These are phyloP conservation scores for Noturus placidus DNA, from an alignment of 2,113 vertebrate genomes.

Conservation along the genomic window DNA sequence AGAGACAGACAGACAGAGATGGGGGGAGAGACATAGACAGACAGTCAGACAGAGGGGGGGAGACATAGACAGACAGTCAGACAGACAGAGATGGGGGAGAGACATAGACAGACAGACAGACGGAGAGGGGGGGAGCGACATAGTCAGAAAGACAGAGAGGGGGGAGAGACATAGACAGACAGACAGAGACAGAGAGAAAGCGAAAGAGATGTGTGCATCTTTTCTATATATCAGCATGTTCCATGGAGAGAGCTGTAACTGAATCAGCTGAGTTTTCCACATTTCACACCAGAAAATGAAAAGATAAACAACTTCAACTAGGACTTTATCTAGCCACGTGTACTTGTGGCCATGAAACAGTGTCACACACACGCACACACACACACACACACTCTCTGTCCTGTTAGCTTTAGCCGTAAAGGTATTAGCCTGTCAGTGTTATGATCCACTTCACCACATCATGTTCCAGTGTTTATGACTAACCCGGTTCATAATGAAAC, in stretches of 20 bases:
- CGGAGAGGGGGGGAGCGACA: background rate
- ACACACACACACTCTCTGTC: background rate
- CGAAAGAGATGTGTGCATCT: background rate
- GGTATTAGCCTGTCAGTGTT: background rate
- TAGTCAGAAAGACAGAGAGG: background rate
- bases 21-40: no score
- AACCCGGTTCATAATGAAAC: background rate
- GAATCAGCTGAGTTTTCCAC: background rate
- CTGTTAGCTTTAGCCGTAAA: conserved; percentile 1
- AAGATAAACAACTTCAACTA: background rate
- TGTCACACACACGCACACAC: background rate
- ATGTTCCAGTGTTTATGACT: background rate
- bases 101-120: background rate
- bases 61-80: background rate
- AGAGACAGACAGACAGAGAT: background rate
- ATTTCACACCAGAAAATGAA: background rate
- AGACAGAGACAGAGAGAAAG: background rate
- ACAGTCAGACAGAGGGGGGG: no score
- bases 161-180: background rate
- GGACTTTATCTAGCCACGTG: conserved; percentile 25
- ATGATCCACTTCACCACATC: background rate
- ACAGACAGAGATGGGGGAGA: no score
- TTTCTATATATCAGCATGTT: background rate
- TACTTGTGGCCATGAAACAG: background rate
- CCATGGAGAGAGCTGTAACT: background rate